Percentiles rank a stretch among this genome's conserved stretches.
phyloP scores from a whole-genome alignment of 2,113 vertebrate genomes.

The Dasyprocta punctata region DNA sequence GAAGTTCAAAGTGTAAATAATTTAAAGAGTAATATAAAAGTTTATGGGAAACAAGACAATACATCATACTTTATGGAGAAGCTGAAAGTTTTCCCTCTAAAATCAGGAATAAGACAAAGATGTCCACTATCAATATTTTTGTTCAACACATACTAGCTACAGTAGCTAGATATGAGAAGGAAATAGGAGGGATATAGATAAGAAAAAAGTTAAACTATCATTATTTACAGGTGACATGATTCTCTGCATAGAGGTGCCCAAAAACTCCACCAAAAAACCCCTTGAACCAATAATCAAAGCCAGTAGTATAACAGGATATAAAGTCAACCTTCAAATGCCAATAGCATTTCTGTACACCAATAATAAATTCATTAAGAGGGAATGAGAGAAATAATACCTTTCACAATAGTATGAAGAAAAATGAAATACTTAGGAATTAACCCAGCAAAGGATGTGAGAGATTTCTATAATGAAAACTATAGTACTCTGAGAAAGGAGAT shows the following conservation, averaged over 20 bases:
- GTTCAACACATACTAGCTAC: not conserved
- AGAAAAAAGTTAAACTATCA: not conserved
- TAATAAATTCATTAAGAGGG: not conserved
- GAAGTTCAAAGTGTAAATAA: not conserved
- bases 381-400: not conserved
- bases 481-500: not conserved
- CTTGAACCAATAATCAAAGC: not conserved
- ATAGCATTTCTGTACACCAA: not conserved
- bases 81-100: not conserved
- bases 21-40: not conserved
- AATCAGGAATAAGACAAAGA: not conserved
- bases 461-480: not conserved
- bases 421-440: too few relatives aligned
- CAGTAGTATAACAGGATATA: not conserved
- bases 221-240: not conserved
- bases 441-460: not conserved
- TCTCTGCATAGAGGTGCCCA: not conserved
- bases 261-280: not conserved
- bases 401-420: not conserved
- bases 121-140: too few relatives aligned
- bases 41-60: not conserved
- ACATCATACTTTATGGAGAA: not conserved
- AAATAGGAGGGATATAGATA: not conserved
- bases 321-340: not conserved
- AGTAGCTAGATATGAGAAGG: not conserved